Conservation (phyloP, 92 coral and sea anemone species). For the Paramuricea clavata region DNA sequence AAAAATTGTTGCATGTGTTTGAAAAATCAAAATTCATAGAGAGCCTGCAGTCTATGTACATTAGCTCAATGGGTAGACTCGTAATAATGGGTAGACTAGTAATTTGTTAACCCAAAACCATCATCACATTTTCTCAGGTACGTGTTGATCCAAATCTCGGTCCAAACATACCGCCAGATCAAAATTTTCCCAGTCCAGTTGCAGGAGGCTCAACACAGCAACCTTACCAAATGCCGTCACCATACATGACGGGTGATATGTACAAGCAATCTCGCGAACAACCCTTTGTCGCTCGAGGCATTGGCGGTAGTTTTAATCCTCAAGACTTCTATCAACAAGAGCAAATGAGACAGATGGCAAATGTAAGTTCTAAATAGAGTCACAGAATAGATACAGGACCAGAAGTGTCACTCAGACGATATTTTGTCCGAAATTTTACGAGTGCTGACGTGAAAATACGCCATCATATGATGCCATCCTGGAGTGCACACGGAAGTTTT, state of each 20-base stretch:
- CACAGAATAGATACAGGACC: too few species aligned
- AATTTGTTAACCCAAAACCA: not conserved
- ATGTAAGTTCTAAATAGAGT: too few species aligned
- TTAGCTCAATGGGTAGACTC: too few species aligned
- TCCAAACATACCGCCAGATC: constrained; percentile 31
- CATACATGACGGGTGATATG: constrained; percentile 25
- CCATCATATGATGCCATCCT: too few species aligned
- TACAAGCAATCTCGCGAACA: constrained; percentile 28
- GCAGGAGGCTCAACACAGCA: not conserved
- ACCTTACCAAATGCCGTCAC: constrained; percentile 41
- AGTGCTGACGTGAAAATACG: too few species aligned
- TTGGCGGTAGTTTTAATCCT: not conserved
- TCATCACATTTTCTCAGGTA: not conserved
- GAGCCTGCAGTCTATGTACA: too few species aligned
- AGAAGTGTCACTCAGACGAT: too few species aligned
- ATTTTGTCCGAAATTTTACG: too few species aligned
- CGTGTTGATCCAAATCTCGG: constrained; percentile 8
- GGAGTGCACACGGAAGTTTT: too few species aligned
- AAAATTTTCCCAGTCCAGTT: not conserved
- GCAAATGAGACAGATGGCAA: constrained; percentile 41
- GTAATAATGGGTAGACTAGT: too few species aligned
- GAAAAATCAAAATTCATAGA: too few species aligned
- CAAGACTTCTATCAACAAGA: constrained; percentile 41
- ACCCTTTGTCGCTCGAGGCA: not conserved
- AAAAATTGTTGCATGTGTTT: too few species aligned